phyloP scores from a whole-genome alignment of 2,113 vertebrate genomes.

The Alouatta palliata region DNA sequence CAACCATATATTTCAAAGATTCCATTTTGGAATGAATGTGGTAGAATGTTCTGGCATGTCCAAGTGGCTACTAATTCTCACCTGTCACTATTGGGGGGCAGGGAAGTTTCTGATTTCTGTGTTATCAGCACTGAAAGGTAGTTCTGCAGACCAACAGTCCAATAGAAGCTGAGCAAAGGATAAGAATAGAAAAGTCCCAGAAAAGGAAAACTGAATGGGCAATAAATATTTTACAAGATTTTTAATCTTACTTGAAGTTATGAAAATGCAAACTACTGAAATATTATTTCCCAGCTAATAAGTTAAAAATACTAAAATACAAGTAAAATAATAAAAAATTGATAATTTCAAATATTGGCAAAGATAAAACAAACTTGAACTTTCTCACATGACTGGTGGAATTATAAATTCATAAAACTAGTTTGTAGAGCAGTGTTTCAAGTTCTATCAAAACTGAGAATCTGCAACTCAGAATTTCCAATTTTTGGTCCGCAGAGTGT shows the following conservation, averaged over 20 bases:
- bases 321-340: background rate
- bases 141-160: background rate
- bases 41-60: background rate
- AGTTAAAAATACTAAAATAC: background rate
- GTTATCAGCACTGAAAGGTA: background rate
- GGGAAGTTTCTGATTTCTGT: background rate
- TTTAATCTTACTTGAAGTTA: background rate
- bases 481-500: background rate
- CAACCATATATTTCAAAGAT: conserved; percentile 37
- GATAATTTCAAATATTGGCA: background rate
- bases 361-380: background rate
- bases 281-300: background rate
- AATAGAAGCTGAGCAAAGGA: background rate
- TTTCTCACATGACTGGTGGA: background rate
- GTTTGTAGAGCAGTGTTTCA: background rate
- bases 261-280: background rate
- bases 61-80: background rate
- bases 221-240: background rate
- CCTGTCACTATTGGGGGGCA: background rate
- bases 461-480: background rate
- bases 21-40: conserved; percentile 51
- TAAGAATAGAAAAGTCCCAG: background rate
- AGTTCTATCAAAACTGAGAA: background rate
- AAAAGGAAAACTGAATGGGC: background rate
- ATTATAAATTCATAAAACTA: background rate